These are phyloP conservation scores for Thinocorus orbignyianus DNA, from an alignment of 2,113 vertebrate genomes.

Conservation along the genomic window DNA sequence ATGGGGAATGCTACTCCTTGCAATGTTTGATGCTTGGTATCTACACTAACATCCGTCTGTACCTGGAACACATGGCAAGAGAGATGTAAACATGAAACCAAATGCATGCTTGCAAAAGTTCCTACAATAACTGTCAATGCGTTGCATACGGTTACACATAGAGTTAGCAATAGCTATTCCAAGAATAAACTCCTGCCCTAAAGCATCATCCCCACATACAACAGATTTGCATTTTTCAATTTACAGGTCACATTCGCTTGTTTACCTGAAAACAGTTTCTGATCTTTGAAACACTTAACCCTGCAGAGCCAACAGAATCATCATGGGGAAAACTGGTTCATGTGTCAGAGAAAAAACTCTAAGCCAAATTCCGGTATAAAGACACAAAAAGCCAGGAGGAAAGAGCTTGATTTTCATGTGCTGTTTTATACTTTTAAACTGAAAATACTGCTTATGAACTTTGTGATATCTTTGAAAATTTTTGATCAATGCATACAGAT, in stretches of 20 bases:
- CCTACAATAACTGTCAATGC: background rate
- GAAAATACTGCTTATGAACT: background rate
- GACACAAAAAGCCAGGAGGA: background rate
- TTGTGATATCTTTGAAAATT: background rate
- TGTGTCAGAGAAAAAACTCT: background rate
- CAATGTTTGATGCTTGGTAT: slow-evolving; percentile 93
- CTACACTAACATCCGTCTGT: slow-evolving; percentile 87
- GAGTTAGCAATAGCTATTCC: background rate
- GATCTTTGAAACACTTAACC: background rate
- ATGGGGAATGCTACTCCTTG: slow-evolving; percentile 95
- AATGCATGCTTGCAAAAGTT: too few species aligned
- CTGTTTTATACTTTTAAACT: background rate
- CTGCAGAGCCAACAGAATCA: background rate
- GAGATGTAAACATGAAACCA: background rate
- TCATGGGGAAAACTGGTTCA: background rate
- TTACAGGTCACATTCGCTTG: background rate
- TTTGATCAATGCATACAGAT: background rate
- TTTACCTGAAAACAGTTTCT: background rate
- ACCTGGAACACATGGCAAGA: slow-evolving; percentile 75
- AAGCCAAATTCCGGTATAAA: background rate
- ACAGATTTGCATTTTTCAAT: background rate
- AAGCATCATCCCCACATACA: background rate
- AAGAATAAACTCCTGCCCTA: background rate
- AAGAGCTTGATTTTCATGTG: background rate
- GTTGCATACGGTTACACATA: background rate